These are phyloP conservation scores for Megaceryle torquata DNA, from an alignment of 2,113 vertebrate genomes.

Conservation along the genomic window DNA sequence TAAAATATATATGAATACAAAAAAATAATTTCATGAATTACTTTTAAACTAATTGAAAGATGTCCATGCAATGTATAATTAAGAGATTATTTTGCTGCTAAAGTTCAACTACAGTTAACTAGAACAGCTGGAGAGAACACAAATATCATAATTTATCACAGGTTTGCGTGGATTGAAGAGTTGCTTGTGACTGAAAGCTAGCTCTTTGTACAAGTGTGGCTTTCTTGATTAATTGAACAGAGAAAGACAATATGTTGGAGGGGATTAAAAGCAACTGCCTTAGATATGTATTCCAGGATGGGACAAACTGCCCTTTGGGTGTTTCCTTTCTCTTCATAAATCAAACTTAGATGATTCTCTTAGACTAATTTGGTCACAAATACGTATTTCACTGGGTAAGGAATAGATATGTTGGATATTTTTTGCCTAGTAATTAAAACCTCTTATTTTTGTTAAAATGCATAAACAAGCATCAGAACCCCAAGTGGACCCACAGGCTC, in stretches of 20 bases:
- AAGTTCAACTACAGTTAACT: background rate
- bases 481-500: background rate
- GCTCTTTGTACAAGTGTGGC: background rate
- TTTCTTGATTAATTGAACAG: background rate
- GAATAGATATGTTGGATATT: background rate
- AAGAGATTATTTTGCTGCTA: background rate
- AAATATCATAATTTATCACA: background rate
- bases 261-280: background rate
- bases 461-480: background rate
- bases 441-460: background rate
- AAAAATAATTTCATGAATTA: background rate
- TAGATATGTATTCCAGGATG: background rate
- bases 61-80: background rate
- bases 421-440: background rate
- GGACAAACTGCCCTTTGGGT: background rate
- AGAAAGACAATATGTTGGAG: background rate
- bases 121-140: background rate
- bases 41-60: accelerated
- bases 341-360: background rate
- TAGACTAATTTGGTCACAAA: background rate
- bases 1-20: background rate
- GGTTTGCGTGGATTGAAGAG: background rate
- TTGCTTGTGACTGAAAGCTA: background rate
- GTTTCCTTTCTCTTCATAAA: background rate
- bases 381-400: background rate